These are phyloP conservation scores for Bellardia bayeri DNA, from an alignment of 2,888 invertebrate genomes.

Conservation along the genomic window DNA sequence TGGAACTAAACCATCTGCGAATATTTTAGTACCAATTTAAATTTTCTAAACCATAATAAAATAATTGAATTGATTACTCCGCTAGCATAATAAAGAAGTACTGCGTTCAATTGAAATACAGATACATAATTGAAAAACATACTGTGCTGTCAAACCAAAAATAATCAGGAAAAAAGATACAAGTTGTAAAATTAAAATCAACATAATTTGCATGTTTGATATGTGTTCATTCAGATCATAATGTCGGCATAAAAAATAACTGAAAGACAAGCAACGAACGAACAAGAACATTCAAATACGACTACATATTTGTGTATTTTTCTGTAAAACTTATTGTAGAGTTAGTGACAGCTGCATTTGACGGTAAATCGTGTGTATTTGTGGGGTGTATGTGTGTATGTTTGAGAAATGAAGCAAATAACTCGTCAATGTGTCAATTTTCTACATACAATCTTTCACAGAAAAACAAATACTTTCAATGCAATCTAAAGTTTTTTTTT, in stretches of 20 bases:
- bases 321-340: conserved; percentile 41
- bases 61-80: too few species aligned
- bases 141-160: conserved; percentile 15
- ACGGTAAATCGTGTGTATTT: conserved; percentile 72
- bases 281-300: conserved; percentile 33
- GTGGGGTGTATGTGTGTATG: background rate
- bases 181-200: conserved; percentile 66
- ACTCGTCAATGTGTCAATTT: conserved; percentile 72
- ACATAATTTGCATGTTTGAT: conserved; percentile 70
- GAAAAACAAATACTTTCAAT: conserved; percentile 63
- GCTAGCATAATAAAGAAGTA: too few species aligned
- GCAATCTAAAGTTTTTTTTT: conserved; percentile 43
- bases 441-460: conserved; percentile 68
- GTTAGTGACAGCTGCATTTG: conserved; percentile 77
- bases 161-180: conserved; percentile 26
- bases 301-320: background rate
- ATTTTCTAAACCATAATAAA: too few species aligned
- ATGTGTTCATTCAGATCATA: conserved; percentile 56
- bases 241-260: conserved; percentile 30
- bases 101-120: background rate
- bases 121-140: conserved; percentile 14
- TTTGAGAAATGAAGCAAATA: conserved; percentile 49
- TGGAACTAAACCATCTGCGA: too few species aligned
- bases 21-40: too few species aligned
- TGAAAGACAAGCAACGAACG: conserved; percentile 26